Evolutionary conservation across 2,113 vertebrate genomes (phyloP), one percentile per base, ranked within the genome.

Genomic region (Psilopogon haemacephalus): DNA sequence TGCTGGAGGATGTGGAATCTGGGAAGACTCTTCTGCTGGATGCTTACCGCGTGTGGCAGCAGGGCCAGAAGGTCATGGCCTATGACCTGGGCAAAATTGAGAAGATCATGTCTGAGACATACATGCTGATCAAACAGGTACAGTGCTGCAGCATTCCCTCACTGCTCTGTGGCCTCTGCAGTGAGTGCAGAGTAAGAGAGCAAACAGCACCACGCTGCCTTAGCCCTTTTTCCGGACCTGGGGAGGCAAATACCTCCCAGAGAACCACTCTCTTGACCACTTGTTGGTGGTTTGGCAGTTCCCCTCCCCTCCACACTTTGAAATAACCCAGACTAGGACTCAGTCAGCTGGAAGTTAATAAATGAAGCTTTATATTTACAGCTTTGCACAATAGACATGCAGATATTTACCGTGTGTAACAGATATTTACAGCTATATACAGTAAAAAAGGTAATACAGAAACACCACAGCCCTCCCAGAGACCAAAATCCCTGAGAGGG

Each of bases 51-150:
- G 99, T 99, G 24, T 99, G 99, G 99, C 99, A 99, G 96, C 99
- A 99, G 82, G 99, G 99, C 44, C 99, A 99, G 96, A 99, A 99
- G 89, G 98, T 98, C 19, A 97, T 99, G 98, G 98, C 99, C 83
- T 99, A 99, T 4, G 99, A 99, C 96, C 97, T 99, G 75, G 97
- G 97, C 17, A 98, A 98, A 94, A 99, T 99, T 23, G 99, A 99
- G 96, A 99, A 98, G 97, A 99, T 99, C 97, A 99, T 99, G 99
- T 99, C 99, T 2, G 98, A 99, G 97, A 99, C 99, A 0, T 99
- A 99, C 95, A 99, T 99, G 99, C 98, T 99, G 90, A 99, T 99
- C 82, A 99, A 99, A 95, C 99, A 99, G 98, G 99, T 99, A 95
- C 96, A 83, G 12, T 40, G 21, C 64, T 73, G 46, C 38, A 1